Evolutionary conservation across 2,797 vertebrate species (phyloP).

Genomic region (Poeciliopsis turneri): DNA sequence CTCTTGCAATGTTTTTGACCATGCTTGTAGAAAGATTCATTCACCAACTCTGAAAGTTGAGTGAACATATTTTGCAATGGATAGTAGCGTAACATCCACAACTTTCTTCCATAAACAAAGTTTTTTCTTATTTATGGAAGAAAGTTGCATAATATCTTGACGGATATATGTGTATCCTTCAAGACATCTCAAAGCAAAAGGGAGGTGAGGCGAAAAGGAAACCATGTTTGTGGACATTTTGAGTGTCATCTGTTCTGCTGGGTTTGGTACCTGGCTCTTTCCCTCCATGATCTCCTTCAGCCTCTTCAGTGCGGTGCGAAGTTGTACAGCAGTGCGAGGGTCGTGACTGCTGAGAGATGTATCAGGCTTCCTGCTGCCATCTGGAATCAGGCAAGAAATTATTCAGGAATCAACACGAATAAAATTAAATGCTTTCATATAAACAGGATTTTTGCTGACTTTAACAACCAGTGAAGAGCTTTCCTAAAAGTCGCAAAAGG

Average conservation of each 20-base stretch:
- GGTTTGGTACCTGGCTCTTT: slow-evolving; percentile 90
- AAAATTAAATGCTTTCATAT: neutral
- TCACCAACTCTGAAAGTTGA: neutral
- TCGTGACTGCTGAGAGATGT: slow-evolving; percentile 90
- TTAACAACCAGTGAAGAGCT: slow-evolving; percentile 10
- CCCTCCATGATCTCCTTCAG: slow-evolving; percentile 99
- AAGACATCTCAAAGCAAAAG: neutral
- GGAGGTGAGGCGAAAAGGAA: neutral
- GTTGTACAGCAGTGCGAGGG: slow-evolving; percentile 95
- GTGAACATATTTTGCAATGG: neutral
- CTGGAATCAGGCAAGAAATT: slow-evolving; percentile 68
- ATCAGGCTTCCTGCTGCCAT: slow-evolving; percentile 91
- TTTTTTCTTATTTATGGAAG: no score
- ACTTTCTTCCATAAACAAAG: neutral
- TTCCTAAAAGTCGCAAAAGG: slow-evolving; percentile 24
- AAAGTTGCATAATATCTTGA: no score
- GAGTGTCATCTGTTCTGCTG: neutral
- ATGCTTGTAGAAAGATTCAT: neutral
- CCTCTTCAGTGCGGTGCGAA: slow-evolving; percentile 94
- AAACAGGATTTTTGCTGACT: neutral
- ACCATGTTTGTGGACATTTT: neutral
- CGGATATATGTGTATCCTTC: neutral
- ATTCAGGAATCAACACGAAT: neutral
- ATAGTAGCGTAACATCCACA: neutral
- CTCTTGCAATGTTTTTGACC: neutral